Conservation (phyloP, 2,797 vertebrate genomes). For the Botia almorhae region DNA sequence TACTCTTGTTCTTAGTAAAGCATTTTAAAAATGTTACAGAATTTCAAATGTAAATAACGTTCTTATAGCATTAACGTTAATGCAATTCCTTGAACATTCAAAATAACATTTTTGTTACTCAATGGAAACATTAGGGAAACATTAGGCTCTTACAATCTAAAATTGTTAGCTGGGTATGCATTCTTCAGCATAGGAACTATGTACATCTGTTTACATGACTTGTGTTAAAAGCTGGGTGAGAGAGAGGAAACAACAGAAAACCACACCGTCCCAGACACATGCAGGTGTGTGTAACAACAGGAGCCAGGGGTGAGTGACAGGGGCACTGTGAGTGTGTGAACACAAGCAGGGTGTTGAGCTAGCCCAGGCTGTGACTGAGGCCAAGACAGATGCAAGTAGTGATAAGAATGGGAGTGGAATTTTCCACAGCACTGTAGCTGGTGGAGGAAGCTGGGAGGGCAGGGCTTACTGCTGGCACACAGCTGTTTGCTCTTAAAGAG, state of each 20-base stretch:
- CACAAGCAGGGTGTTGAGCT: constrained; percentile 47
- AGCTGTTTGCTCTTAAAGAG: constrained; percentile 71
- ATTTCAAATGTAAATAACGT: too few species aligned
- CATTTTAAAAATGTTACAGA: too few species aligned
- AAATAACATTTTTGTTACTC: too few species aligned
- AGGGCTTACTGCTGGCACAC: constrained; percentile 52
- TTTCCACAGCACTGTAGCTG: constrained; percentile 58
- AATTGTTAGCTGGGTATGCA: too few species aligned
- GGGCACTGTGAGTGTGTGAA: constrained; percentile 29
- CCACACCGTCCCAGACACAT: constrained; percentile 30
- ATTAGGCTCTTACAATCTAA: too few species aligned
- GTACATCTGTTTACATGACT: constrained; percentile 62
- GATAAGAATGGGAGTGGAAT: constrained; percentile 57
- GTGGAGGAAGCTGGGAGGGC: constrained; percentile 19
- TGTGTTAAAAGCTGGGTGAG: constrained; percentile 33
- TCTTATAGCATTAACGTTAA: too few species aligned
- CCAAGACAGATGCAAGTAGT: constrained; percentile 42
- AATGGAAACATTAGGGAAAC: too few species aligned
- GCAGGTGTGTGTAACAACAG: constrained; percentile 24
- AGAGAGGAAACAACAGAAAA: constrained; percentile 22
- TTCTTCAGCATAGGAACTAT: constrained; percentile 53
- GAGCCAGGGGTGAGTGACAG: constrained; percentile 8
- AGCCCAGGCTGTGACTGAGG: constrained; percentile 30
- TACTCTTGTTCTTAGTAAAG: too few species aligned
- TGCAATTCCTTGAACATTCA: too few species aligned